Evolutionary conservation across 2,113 vertebrate genomes (phyloP), one percentile per base, ranked within the genome.

Genomic region (Hemicordylus capensis): DNA sequence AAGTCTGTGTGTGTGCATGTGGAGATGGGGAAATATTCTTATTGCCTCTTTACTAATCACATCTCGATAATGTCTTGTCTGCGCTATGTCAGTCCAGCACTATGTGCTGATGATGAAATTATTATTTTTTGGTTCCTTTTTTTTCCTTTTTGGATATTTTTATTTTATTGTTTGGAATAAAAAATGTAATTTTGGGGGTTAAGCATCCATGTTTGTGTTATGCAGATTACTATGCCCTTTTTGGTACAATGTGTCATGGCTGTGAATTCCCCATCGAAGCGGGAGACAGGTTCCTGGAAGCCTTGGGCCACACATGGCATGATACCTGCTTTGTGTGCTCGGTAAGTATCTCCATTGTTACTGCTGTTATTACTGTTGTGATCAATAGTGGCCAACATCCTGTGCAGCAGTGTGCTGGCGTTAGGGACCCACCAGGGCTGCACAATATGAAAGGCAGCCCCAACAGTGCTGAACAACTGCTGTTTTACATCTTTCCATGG

Each of bases 241-340:
- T 99, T 24, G 98, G 98, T 87, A 98, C 98, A 0, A 98, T 96
- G 94, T 99, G 99, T 93, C 97, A 94, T 1, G 99, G 99, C 81
- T 99, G 99, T 79, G 98, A 99, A 88, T 99, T 99, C 91, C 98
- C 98, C 84, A 99, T 99, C 69, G 99, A 99, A 94, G 98, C 99
- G 3, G 99, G 99, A 3, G 99, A 99, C 93, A 98, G 98, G 91
- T 99, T 99, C 90, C 96, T 99, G 90, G 98, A 99, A 89, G 99
- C 98, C 37, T 90, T 99, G 76, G 98, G 98, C 51, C 96, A 95
- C 90, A 99, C 97, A 92, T 99, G 98, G 98, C 99, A 99, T 7
- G 98, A 99, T 91, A 99, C 98, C 88, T 99, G 99, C 94, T 99
- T 99, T 84, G 98, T 99, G 19, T 99, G 99, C 85, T 95, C 97